Evolutionary conservation across 2,113 vertebrate genomes (phyloP), one percentile per base, ranked within the genome.

Genomic region (Echinops telfairi): DNA sequence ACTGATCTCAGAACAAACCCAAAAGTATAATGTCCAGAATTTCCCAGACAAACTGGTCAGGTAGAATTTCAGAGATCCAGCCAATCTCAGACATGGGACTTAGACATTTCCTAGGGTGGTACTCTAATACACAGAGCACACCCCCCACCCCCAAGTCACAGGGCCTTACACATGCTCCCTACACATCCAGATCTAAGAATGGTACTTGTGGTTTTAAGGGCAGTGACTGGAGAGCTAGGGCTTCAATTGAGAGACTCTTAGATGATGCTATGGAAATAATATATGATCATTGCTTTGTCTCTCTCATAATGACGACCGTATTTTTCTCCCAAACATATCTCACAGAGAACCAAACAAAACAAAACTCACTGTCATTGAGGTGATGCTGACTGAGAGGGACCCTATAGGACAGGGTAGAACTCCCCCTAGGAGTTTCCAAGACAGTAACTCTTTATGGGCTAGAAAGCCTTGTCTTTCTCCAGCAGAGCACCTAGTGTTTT

Each of bases 211-310:
- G 70, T 86, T 36, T 71, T 78, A 57, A 43, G 22, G 47, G 7
- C 22, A 43, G n/a, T 77, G 64, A 22, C 15, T 71, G n/a, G 76
- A 90, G 22, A 78, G 16, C 78, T 57, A 29, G 82, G 10, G 20
- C 47, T 57, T 83, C 40, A 22, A 33, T 86, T 57, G n/a, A 83
- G 27, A 92, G 17, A 60, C 79, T 84, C 64, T 75, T 79, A 25
- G 33, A 91, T 36, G 91, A 90, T 58, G 29, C 23, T 36, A 58
- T n/a, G 80, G 25, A 88, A 80, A 84, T 47, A 19, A 75, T 68
- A 3, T 12, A 22, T 79, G 86, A 36, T 66, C 73, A 58, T 14
- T 4, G 47, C 36, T 91, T 80, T 36, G 29, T 70, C 38, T 20
- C 1, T 57, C 19, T 36, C 33, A 27, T 27, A 25, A 12, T 40